Percentiles rank a stretch among this genome's conserved stretches.
These are phyloP conservation scores for Schizopygopsis malacanthus DNA, from an alignment of 2,797 vertebrate genomes.

Conservation along the genomic window DNA sequence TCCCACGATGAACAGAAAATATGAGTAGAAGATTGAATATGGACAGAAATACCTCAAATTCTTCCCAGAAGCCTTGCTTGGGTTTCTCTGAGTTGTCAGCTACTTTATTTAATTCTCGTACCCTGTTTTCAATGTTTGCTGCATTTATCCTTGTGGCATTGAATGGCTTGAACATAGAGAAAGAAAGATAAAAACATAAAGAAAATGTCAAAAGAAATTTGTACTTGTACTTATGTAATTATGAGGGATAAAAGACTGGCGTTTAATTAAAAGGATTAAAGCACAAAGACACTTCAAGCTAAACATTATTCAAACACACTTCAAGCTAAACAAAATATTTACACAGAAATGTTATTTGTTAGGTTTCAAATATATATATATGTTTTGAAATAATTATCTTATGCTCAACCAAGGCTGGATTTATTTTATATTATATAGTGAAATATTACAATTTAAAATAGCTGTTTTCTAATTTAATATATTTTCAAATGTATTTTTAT, in stretches of 20 bases:
- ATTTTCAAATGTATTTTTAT: not conserved
- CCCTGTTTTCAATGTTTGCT: conserved; percentile 87
- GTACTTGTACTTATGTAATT: conserved; percentile 2
- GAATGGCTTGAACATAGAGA: conserved; percentile 78
- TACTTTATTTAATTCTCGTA: conserved; percentile 88
- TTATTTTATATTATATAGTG: not conserved
- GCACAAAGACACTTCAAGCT: conserved; percentile 1
- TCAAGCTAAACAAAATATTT: not conserved
- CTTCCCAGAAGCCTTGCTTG: conserved; percentile 92
- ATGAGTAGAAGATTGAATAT: not conserved
- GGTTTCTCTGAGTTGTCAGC: conserved; percentile 88
- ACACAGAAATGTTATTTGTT: not conserved
- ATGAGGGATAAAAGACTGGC: not conserved
- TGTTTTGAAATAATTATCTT: not conserved
- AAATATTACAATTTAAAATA: conserved; percentile 1
- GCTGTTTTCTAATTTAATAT: not conserved
- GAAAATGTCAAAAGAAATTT: not conserved
- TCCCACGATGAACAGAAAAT: conserved; percentile 22
- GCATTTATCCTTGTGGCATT: conserved; percentile 87
- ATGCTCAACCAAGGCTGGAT: not conserved
- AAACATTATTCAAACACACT: not conserved
- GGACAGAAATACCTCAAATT: conserved; percentile 84
- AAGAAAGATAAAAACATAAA: not conserved
- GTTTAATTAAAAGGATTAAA: not conserved
- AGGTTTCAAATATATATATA: not conserved